Evolutionary conservation across 2,888 invertebrate genomes (phyloP), one percentile per base, ranked within the genome.

Genomic region (Trichogramma evanescens): DNA sequence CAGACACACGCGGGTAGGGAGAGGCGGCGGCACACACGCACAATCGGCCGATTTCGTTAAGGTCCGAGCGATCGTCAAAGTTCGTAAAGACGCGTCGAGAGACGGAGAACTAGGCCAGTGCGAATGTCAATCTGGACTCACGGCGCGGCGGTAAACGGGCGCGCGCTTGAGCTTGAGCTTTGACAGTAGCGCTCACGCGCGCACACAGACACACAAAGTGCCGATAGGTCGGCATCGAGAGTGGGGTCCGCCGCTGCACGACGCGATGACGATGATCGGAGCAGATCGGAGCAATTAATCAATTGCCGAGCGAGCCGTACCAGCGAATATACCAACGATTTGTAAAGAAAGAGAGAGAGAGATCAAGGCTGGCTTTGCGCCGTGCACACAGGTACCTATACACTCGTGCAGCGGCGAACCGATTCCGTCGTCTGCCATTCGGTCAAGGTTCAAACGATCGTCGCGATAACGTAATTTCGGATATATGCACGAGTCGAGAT

Each of bases 61-160:
- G 26, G 26, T 26, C 26, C 26, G 26, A 26, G 26, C 26, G 26
- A 26, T 26, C 26, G 26, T 2, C 26, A 26, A 26, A 26, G 26
- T 26, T 2, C 26, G 26, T 2, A 26, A 26, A 26, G 26, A 26
- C 26, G 26, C 26, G 26, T 26, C 26, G 26, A 26, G 3, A 26
- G 26, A 26, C 26, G 26, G 26, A 26, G 26, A 26, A 26, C 66
- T 65, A 65, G 66, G 65, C 63, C 66, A 65, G 63, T 67, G 66
- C 66, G 69, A 68, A 69, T 69, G 69, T 68, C 68, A 69, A 67
- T 69, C 67, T 66, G 65, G 64, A 57, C 64, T 65, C 61, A 63
- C 62, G 61, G 56, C 62, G 65, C 58, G 60, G 54, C 62, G 61
- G 63, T 65, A 64, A 61, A 58, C 54, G 57, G 59, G 63, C 63